phyloP scores from a whole-genome alignment of 2,113 vertebrate species.

The Pseudorasbora parva region DNA sequence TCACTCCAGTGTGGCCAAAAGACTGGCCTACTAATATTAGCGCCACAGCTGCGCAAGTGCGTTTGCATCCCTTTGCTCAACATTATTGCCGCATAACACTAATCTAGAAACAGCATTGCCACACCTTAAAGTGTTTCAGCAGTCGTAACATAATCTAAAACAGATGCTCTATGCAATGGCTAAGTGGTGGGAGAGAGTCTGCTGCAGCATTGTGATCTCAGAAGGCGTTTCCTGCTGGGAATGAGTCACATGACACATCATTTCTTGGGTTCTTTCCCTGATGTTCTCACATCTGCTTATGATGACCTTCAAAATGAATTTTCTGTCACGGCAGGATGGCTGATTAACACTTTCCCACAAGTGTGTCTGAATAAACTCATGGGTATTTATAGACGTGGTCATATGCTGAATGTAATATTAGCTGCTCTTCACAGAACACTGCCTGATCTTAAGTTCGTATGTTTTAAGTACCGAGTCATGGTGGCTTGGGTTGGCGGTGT shows the following conservation, averaged over 20 bases:
- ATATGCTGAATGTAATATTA: conserved; percentile 12
- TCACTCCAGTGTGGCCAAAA: conserved; percentile 32
- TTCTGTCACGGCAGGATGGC: neutral
- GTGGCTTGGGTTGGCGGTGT: neutral
- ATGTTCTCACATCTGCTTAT: conserved; percentile 20
- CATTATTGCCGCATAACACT: neutral
- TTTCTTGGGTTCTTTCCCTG: conserved; percentile 31
- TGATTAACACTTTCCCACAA: neutral
- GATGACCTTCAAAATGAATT: neutral
- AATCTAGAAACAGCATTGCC: neutral
- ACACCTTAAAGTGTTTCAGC: conserved; percentile 18
- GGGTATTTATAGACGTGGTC: neutral
- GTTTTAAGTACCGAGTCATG: conserved; percentile 25
- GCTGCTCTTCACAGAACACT: neutral
- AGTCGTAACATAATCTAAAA: conserved; percentile 8
- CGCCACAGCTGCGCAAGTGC: conserved; percentile 19
- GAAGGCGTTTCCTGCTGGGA: conserved; percentile 8
- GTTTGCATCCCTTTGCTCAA: neutral
- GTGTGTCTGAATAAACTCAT: neutral
- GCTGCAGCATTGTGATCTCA: conserved; percentile 2
- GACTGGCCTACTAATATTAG: conserved; percentile 53
- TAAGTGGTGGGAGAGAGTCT: neutral
- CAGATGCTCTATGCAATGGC: neutral
- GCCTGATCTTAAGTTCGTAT: neutral
- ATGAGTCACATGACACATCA: conserved; percentile 8